A percentile compares a stretch with the other conserved stretches of the same genome.
phyloP scores from a whole-genome alignment of 2,797 vertebrate species.

The Arremon aurantiirostris region DNA sequence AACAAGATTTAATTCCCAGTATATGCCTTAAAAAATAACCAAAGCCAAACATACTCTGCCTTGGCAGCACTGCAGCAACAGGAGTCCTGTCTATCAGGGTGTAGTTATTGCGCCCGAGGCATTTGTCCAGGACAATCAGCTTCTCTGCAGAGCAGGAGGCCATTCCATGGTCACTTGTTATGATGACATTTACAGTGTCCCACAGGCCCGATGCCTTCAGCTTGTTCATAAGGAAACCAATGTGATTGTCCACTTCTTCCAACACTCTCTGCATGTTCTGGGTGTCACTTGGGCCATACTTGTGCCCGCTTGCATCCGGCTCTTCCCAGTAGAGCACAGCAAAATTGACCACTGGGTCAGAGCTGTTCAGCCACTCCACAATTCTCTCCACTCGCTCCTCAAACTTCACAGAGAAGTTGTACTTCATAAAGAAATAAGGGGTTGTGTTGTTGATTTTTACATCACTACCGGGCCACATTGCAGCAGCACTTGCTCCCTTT shows the following conservation, averaged over 20 bases:
- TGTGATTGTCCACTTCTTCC: constrained; percentile 82
- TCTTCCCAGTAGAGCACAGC: constrained; percentile 93
- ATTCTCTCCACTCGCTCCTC: constrained; percentile 78
- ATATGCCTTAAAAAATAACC: neutral
- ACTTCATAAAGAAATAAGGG: constrained; percentile 79
- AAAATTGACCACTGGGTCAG: constrained; percentile 81
- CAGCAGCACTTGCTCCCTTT: constrained; percentile 82
- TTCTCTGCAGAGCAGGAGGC: constrained; percentile 84
- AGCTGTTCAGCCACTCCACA: constrained; percentile 79
- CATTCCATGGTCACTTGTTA: constrained; percentile 98
- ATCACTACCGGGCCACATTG: constrained; percentile 95
- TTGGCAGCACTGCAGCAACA: constrained; percentile 86
- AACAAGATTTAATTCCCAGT: neutral
- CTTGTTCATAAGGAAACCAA: constrained; percentile 82
- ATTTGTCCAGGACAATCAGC: constrained; percentile 83
- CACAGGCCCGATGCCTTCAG: constrained; percentile 82
- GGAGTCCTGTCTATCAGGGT: constrained; percentile 82
- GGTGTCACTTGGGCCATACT: constrained; percentile 84
- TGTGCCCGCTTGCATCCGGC: constrained; percentile 87
- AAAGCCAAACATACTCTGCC: constrained; percentile 69
- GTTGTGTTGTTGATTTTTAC: constrained; percentile 78
- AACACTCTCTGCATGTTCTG: constrained; percentile 80
- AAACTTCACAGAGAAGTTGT: constrained; percentile 78
- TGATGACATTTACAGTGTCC: constrained; percentile 87
- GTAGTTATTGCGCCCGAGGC: constrained; percentile 80